These are phyloP conservation scores for Nasonia giraulti DNA, from an alignment of 1,140 invertebrate species.

Conservation along the genomic window DNA sequence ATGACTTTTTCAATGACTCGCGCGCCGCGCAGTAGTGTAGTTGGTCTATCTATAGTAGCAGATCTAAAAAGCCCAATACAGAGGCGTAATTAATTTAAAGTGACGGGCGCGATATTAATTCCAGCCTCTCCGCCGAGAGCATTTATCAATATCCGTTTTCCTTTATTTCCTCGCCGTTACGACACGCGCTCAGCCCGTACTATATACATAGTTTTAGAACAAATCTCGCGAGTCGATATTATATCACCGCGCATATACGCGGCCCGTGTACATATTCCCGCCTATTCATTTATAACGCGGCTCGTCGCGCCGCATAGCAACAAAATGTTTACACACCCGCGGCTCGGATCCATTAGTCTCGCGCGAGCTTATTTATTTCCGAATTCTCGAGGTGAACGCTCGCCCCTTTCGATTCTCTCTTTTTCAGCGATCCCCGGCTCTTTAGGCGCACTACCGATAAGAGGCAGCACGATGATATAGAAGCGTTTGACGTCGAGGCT, in stretches of 20 bases:
- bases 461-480: background rate
- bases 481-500: conserved; percentile 35
- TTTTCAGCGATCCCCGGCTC: background rate
- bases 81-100: background rate
- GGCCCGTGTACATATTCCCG: too few relatives aligned
- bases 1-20: too few relatives aligned
- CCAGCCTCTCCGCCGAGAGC: background rate
- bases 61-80: background rate
- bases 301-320: too few relatives aligned
- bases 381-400: background rate
- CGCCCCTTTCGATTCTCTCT: background rate
- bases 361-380: too few relatives aligned
- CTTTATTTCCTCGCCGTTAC: background rate
- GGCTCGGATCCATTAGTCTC: too few relatives aligned
- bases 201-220: background rate
- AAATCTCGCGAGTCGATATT: background rate
- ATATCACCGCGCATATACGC: background rate
- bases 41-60: background rate
- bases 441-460: background rate
- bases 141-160: conserved; percentile 4
- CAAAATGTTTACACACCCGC: too few relatives aligned
- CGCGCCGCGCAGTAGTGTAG: too few relatives aligned
- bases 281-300: background rate
- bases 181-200: background rate
- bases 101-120: conserved; percentile 1